Evolutionary conservation across 1,140 invertebrate genomes (phyloP), one percentile per base, ranked within the genome.

Genomic region (Mycetomoellerius zeteki): DNA sequence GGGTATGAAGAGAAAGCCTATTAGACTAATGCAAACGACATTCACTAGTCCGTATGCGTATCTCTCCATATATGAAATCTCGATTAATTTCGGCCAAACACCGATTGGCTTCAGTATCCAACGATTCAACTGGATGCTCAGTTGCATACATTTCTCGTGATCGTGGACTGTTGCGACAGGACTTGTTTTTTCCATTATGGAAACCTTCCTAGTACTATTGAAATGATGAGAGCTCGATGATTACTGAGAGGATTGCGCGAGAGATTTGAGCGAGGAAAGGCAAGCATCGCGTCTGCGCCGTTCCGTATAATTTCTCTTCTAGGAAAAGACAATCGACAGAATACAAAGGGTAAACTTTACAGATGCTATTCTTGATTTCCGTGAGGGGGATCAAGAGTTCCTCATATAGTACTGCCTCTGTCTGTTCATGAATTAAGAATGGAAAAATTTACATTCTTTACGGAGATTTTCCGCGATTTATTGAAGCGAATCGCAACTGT

Each of bases 61-160:
- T 27, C 50, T 86, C 3, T 64, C 12, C 0, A n/a, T 6, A 10
- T 2, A 10, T 14, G 64, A 67, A 1, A 19, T n/a, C 0, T 72
- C 0, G 2, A 4, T 12, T 1, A 54, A 69, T 0, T 50, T 47
- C 8, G 90, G 87, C 90, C 91, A 92, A 2, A 71, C 65, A 12
- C 90, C 91, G 14, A 92, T 69, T 0, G 90, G 76, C 21, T 88
- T 78, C 3, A 92, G 16, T 3, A 91, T n/a, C 90, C 86, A 91
- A 2, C 89, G 87, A 24, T 77, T 89, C 14, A 85, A 62, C 30
- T 82, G 67, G 0, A 91, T 80, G 12, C 87, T 91, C 2, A 91
- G 27, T 12, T 84, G 64, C 8, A 82, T 12, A 19, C 73, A 33
- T 30, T 73, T 43, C 0, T 82, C 43, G 1, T 72, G n/a, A 67